Base-by-base conservation (phyloP, 2,888 invertebrate genomes). In the Brenthis daphne region DNA sequence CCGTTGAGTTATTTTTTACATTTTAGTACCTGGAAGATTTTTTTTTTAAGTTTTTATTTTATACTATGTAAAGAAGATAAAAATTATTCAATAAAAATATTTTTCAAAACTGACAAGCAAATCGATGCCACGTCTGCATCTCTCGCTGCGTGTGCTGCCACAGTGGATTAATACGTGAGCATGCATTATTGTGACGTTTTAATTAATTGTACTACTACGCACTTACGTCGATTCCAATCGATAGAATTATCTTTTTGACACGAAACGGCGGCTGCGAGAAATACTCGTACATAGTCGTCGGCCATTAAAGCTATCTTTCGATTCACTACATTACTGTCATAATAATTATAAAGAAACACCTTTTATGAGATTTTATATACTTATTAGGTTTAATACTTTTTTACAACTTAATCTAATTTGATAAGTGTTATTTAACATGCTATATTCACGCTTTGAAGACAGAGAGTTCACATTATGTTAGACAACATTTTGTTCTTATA, bases 201-300 rank as follows among this genome's bases (percentile, higher is more conserved):
- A 87, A 89, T 88, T 88, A 88, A 87, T 86, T 85, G 84, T 84
- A 85, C 84, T 81, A 83, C 79, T 79, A 72, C 72, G 72, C 70
- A 72, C 72, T 70, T 71, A 73, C 65, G 66, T 70, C 55, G 71
- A 70, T 73, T 65, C 51, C 24, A 53, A 68, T 71, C 71, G 24
- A 57, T 67, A 64, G 57, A 57, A 64, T 63, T 66, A 69, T 67
- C 66, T 57, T 68, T 63, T 68, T 70, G 53, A 24, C 51, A 20
- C 61, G 61, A 61, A 55, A 50, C 48, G 33, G 48, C n/a, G 58
- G 24, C 47, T 47, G 33, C 33, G 20, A 29, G 53, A 43, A 33
- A 14, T 12, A 37, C 37, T 16, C 14, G 11, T n/a, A 53, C 16
- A 16, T 53, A 16, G n/a, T 53, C 6, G 51, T 16, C 43, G 53